Evolutionary conservation across 2,888 invertebrate species (phyloP), one percentile per base, ranked within the genome.

Genomic region (Acronicta psi): DNA sequence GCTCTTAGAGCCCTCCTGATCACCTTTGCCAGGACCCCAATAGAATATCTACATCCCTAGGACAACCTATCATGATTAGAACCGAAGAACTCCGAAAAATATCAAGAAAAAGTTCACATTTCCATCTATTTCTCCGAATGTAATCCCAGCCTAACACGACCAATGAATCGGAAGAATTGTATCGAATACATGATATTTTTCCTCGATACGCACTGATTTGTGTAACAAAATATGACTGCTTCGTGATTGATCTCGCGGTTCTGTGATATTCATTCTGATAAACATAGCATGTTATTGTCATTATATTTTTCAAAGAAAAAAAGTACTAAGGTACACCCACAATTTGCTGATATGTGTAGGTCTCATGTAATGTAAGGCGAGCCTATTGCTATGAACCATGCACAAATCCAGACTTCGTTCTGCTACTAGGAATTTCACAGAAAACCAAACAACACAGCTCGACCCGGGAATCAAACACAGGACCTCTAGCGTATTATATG

Each of bases 141-240:
- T 74, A 76, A 68, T 63, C 57, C 52, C 49, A 44, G 43, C 46
- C 61, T 78, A 62, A 74, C 60, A 50, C 54, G 58, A 17, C 52
- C 80, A 76, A 59, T 67, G 70, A 73, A 61, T 70, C 63, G 71
- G 71, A 73, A 75, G 58, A 74, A 72, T 77, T 71, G 62, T 73
- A 77, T 79, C 59, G 46, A 67, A 75, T 71, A 52, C 59, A 74
- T 75, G 69, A 69, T 71, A 77, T 73, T 72, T 75, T 71, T 53
- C 63, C 60, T 58, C 55, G 46, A 60, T 54, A 61, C 45, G 54
- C 69, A 63, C 68, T 65, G 71, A 80, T 80, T 78, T 69, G 59
- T 69, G 62, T 76, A 73, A 76, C 68, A 23, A 25, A 57, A 73
- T 59, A 65, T 40, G 68, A 77, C 68, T 75, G 73, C 54, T 73